A percentile compares a stretch with the other conserved stretches of the same genome.
Evolutionary conservation across 2,113 vertebrate species (phyloP).

Genomic region (Eubucco bourcierii): DNA sequence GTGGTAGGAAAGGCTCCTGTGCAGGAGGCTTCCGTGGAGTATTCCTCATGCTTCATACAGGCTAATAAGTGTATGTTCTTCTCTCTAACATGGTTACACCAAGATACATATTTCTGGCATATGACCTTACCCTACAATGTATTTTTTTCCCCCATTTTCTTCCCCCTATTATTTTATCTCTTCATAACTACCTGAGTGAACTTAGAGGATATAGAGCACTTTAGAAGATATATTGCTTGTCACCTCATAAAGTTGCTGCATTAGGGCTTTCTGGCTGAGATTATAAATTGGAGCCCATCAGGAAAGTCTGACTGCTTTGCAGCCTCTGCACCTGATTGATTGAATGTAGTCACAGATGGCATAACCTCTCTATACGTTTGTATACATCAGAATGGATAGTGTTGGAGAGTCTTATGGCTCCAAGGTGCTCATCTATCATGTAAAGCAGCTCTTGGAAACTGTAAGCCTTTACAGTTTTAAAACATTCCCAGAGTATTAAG

Average conservation of each 20-base stretch:
- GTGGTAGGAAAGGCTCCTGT: background rate
- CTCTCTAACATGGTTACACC: background rate
- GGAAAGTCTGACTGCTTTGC: background rate
- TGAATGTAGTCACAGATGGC: background rate
- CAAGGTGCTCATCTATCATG: background rate
- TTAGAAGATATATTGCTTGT: background rate
- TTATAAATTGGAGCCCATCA: background rate
- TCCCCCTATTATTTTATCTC: background rate
- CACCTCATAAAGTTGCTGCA: background rate
- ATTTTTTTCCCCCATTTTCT: background rate
- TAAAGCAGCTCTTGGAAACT: background rate
- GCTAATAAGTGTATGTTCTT: fast-evolving
- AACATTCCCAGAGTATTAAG: background rate
- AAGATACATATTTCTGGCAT: background rate
- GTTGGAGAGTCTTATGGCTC: background rate
- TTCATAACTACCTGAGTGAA: background rate
- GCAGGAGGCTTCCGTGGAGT: background rate
- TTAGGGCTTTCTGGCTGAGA: background rate
- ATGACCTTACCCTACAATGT: background rate
- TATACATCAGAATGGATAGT: background rate
- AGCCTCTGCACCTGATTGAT: background rate
- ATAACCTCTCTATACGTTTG: background rate
- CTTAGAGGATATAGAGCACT: background rate
- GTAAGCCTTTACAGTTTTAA: background rate
- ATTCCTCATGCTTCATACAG: background rate